Conservation (phyloP, 1,140 invertebrate species). For the Lethocerus indicus region DNA sequence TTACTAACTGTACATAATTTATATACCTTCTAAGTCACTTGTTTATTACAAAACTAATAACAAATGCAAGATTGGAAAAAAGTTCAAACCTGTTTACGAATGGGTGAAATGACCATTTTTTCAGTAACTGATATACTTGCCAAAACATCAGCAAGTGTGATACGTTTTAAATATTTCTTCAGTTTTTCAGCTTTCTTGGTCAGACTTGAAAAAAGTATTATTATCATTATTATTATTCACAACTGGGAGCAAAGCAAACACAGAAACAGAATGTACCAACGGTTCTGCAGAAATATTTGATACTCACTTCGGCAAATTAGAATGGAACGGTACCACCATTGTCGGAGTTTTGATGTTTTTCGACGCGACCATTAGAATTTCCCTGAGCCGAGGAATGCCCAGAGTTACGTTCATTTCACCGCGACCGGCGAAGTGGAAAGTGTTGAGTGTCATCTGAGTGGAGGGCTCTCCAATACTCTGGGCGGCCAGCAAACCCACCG, state of each 20-base stretch:
- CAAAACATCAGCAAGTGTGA: slow-evolving; percentile 60
- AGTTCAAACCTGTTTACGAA: slow-evolving; percentile 25
- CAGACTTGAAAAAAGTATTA: slow-evolving; percentile 19
- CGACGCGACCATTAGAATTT: slow-evolving; percentile 93
- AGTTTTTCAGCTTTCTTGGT: slow-evolving; percentile 46
- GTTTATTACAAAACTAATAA: no score
- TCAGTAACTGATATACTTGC: slow-evolving; percentile 51
- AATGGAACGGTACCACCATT: slow-evolving; percentile 78
- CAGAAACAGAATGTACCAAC: slow-evolving; percentile 3
- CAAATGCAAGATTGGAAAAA: no score
- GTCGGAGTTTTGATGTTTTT: slow-evolving; percentile 82
- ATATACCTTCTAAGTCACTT: no score
- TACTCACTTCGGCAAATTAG: slow-evolving; percentile 25
- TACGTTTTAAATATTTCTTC: slow-evolving; percentile 50
- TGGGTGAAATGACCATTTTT: slow-evolving; percentile 33
- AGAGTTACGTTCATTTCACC: slow-evolving; percentile 99
- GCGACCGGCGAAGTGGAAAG: slow-evolving; percentile 98
- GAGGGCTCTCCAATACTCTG: slow-evolving; percentile 96
- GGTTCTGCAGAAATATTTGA: slow-evolving; percentile 4
- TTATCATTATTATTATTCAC: not conserved
- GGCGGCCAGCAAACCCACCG: slow-evolving; percentile 89
- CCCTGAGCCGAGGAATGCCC: slow-evolving; percentile 87
- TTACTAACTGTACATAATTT: no score
- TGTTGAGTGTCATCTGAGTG: slow-evolving; percentile 99
- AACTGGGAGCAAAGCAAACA: not conserved